These are phyloP conservation scores for Autographa pulchrina DNA, from an alignment of 2,888 invertebrate genomes.

Conservation along the genomic window DNA sequence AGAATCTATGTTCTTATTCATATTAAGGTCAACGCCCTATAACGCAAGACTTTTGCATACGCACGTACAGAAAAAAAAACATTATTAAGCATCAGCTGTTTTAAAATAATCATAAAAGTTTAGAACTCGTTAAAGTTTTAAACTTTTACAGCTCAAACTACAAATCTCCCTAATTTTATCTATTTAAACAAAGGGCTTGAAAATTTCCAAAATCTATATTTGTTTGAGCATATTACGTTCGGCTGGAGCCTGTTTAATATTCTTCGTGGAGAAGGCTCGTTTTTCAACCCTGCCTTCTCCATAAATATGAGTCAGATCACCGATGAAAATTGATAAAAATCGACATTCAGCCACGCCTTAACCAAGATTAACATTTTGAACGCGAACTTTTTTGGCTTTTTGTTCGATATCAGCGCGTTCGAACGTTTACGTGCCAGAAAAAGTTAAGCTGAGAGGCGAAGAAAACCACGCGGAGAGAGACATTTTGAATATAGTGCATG, in stretches of 20 bases:
- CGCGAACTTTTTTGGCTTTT: constrained; percentile 32
- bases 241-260: constrained; percentile 54
- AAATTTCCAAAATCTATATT: constrained; percentile 50
- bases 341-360: constrained; percentile 53
- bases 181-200: constrained; percentile 37
- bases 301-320: constrained; percentile 60
- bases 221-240: constrained; percentile 33
- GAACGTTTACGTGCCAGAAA: constrained; percentile 43
- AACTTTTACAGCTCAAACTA: constrained; percentile 18
- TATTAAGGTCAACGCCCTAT: neutral
- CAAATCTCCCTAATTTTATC: constrained; percentile 18
- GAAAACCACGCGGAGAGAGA: constrained; percentile 22
- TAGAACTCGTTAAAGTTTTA: constrained; percentile 20
- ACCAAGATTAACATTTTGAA: constrained; percentile 54
- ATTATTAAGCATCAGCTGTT: neutral
- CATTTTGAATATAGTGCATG: constrained; percentile 29
- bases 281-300: constrained; percentile 49
- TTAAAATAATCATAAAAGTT: constrained; percentile 20
- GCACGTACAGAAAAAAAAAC: neutral
- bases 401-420: constrained; percentile 30
- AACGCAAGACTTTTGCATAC: neutral
- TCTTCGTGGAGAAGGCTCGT: constrained; percentile 46
- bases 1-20: neutral
- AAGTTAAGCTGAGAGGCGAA: constrained; percentile 30
- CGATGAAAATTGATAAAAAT: constrained; percentile 63